These are phyloP conservation scores for Uloborus diversus DNA, from an alignment of 1,140 invertebrate species.

Conservation along the genomic window DNA sequence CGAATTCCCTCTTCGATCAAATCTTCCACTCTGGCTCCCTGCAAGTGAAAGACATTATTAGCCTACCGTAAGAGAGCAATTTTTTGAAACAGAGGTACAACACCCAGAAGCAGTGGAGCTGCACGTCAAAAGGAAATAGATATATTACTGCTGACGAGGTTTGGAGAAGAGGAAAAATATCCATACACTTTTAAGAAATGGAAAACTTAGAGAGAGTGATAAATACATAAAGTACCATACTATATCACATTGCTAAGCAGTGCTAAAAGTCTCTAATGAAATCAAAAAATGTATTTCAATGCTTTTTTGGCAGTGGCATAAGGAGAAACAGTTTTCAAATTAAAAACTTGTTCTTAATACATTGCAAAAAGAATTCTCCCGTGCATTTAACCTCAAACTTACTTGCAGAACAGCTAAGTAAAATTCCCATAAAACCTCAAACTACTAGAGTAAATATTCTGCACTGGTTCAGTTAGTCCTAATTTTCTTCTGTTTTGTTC, in stretches of 20 bases:
- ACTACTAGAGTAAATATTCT: too few species aligned
- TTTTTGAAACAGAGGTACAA: constrained; percentile 21
- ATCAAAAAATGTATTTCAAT: too few species aligned
- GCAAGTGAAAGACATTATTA: neutral
- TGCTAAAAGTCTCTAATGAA: neutral
- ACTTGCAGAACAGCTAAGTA: too few species aligned
- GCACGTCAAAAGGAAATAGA: constrained; percentile 26
- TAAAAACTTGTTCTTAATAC: too few species aligned
- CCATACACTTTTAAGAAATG: neutral
- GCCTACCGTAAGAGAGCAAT: too few species aligned
- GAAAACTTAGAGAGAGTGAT: neutral
- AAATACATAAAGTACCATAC: neutral
- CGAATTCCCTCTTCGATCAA: constrained; percentile 46
- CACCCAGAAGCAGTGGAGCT: constrained; percentile 52
- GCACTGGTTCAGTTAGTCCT: too few species aligned
- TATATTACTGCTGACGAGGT: constrained; percentile 25
- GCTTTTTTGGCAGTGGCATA: too few species aligned
- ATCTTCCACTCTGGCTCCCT: constrained; percentile 48
- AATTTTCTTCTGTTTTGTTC: too few species aligned
- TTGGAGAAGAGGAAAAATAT: constrained; percentile 6
- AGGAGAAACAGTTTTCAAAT: too few species aligned
- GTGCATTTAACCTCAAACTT: too few species aligned
- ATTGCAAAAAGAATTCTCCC: too few species aligned
- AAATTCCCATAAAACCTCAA: too few species aligned
- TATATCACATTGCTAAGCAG: neutral